These are phyloP conservation scores for Rotaria macrura DNA, from an alignment of 2,888 invertebrate genomes.

Conservation along the genomic window DNA sequence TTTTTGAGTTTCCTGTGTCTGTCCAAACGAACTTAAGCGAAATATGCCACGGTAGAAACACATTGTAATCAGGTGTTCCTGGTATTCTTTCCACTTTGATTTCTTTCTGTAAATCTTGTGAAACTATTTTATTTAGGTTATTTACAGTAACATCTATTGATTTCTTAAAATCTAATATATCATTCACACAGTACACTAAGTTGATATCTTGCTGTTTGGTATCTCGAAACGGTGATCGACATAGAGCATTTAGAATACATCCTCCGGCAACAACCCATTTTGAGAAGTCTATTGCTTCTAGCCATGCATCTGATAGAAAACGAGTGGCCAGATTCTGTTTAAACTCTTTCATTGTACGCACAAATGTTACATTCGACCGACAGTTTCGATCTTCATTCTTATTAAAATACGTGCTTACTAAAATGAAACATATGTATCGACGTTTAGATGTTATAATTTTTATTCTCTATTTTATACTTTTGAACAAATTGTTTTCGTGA, in stretches of 20 bases:
- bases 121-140: not conserved
- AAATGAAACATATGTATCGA: too few species aligned
- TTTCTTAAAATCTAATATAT: not conserved
- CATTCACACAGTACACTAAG: not conserved
- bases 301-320: not conserved
- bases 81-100: not conserved
- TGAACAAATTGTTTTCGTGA: not conserved
- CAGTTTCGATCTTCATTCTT: not conserved
- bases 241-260: not conserved
- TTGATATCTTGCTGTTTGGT: not conserved
- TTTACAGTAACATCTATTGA: not conserved
- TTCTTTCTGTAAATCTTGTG: not conserved
- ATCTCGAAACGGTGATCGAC: not conserved
- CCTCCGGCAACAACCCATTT: not conserved
- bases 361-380: not conserved
- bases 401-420: not conserved
- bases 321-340: not conserved
- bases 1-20: not conserved
- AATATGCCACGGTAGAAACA: not conserved
- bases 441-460: too few species aligned
- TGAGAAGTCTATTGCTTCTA: not conserved
- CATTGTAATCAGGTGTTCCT: not conserved
- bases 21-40: not conserved
- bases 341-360: not conserved
- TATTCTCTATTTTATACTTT: too few species aligned